These are phyloP conservation scores for Synaphobranchus kaupii DNA, from an alignment of 2,797 vertebrate genomes.

Conservation along the genomic window DNA sequence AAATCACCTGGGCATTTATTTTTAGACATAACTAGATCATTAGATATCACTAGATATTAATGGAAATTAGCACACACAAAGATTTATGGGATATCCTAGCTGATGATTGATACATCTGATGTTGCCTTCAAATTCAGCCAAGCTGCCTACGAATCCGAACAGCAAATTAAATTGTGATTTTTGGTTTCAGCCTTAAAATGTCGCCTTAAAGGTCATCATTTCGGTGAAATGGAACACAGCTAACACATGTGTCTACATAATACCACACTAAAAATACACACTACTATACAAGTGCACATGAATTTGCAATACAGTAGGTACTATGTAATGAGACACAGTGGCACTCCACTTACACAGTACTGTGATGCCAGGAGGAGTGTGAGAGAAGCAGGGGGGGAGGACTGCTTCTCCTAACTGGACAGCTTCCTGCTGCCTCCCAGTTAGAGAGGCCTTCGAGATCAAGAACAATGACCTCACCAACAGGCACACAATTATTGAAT, in stretches of 20 bases:
- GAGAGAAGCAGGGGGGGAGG: background rate
- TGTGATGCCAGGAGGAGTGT: background rate
- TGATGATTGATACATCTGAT: too few relatives aligned
- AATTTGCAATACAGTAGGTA: background rate
- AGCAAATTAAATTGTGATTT: too few relatives aligned
- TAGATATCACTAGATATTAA: too few relatives aligned
- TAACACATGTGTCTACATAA: background rate
- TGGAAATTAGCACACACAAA: too few relatives aligned
- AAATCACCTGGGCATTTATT: too few relatives aligned
- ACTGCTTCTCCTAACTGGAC: background rate
- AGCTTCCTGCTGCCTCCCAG: background rate
- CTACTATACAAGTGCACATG: background rate
- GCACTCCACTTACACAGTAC: background rate
- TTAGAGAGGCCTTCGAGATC: background rate
- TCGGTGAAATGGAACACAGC: background rate
- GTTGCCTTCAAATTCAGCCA: too few relatives aligned
- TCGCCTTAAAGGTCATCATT: background rate
- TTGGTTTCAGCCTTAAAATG: background rate
- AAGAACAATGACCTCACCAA: background rate
- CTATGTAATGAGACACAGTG: background rate
- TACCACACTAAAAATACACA: background rate
- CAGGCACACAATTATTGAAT: background rate
- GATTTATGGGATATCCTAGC: too few relatives aligned
- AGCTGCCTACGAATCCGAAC: too few relatives aligned
- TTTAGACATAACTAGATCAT: too few relatives aligned